Conservation (phyloP, 1,140 invertebrate species). For the Microplitis demolitor region DNA sequence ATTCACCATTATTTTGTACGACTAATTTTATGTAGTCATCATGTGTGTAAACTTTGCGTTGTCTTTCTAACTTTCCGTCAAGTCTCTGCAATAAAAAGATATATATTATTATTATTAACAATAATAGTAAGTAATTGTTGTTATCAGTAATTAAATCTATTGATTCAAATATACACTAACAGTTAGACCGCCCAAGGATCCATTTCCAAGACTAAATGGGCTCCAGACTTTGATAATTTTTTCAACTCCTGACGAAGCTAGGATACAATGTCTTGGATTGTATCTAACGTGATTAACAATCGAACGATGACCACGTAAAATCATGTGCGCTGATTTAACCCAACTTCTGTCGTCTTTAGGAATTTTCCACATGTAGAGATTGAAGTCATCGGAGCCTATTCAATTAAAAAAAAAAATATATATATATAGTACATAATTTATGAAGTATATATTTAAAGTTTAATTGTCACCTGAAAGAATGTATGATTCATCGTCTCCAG, state of each 20-base stretch:
- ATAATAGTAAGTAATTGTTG: too few species aligned
- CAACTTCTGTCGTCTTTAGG: conserved; percentile 68
- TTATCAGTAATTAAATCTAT: conserved; percentile 1
- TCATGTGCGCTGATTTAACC: conserved; percentile 76
- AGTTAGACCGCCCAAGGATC: conserved; percentile 52
- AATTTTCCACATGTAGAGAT: conserved; percentile 93
- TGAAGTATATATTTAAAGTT: not conserved
- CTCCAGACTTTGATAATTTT: conserved; percentile 87
- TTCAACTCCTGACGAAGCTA: conserved; percentile 94
- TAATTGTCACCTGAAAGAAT: conserved; percentile 74
- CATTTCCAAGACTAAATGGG: conserved; percentile 50
- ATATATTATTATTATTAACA: not conserved
- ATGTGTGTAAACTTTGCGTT: conserved; percentile 81
- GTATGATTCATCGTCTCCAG: conserved; percentile 87
- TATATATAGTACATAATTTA: not conserved
- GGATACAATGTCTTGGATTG: conserved; percentile 79
- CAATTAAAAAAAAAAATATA: conserved; percentile 3
- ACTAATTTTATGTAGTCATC: conserved; percentile 86
- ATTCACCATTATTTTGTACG: conserved; percentile 72
- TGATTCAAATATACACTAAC: conserved; percentile 34
- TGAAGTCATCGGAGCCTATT: conserved; percentile 90
- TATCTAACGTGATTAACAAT: conserved; percentile 97
- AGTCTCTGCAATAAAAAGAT: conserved; percentile 38
- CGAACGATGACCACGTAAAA: conserved; percentile 88
- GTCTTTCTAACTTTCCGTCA: conserved; percentile 64